Percentiles rank a stretch among this genome's conserved stretches.
Conservation (phyloP, 2,888 invertebrate species). For the Tetranychus piercei region DNA sequence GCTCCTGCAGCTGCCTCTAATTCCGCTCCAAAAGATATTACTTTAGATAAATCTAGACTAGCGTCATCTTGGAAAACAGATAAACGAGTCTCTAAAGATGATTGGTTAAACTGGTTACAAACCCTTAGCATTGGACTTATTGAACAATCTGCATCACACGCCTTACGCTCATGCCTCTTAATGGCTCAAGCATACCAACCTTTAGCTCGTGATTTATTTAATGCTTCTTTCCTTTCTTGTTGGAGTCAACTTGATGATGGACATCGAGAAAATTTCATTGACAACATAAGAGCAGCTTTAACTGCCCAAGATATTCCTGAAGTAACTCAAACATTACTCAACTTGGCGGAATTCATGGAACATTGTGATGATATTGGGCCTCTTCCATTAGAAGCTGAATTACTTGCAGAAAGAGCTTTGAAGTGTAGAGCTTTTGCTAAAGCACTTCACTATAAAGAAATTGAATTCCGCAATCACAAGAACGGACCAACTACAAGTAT, state of each 20-base stretch:
- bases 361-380: conserved; percentile 79
- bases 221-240: conserved; percentile 95
- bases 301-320: conserved; percentile 83
- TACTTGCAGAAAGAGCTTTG: conserved; percentile 83
- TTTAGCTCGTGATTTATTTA: conserved; percentile 83
- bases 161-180: conserved; percentile 73
- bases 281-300: conserved; percentile 68
- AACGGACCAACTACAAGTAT: conserved; percentile 55
- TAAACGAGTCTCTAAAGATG: conserved; percentile 66
- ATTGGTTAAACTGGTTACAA: conserved; percentile 94
- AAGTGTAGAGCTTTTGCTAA: conserved; percentile 69
- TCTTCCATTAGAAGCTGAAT: conserved; percentile 63
- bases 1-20: not conserved
- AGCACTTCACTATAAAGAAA: conserved; percentile 71
- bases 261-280: conserved; percentile 60
- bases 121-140: conserved; percentile 76
- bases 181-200: conserved; percentile 86
- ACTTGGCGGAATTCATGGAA: conserved; percentile 97
- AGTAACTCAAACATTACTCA: conserved; percentile 83
- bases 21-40: conserved; percentile 4
- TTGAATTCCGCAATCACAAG: conserved; percentile 60
- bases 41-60: not conserved
- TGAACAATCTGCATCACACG: conserved; percentile 86
- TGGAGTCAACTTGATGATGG: conserved; percentile 80
- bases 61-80: not conserved